Evolutionary conservation across 2,113 vertebrate genomes (phyloP).

Genomic region (Pandion haliaetus): DNA sequence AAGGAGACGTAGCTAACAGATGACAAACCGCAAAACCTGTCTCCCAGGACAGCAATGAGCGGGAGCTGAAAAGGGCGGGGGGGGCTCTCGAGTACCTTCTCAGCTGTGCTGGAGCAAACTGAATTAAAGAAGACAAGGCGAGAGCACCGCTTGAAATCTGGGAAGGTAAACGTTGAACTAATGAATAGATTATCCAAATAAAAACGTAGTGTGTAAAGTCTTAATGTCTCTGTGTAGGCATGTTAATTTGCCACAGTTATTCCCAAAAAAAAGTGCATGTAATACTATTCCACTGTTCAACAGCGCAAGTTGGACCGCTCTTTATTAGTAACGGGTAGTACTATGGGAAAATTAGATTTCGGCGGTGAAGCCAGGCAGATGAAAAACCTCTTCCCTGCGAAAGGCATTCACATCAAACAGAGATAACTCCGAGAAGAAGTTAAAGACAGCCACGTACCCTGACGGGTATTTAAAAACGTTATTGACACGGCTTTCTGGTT

Average conservation of each 20-base stretch:
- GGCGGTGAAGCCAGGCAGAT: background rate
- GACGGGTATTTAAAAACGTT: background rate
- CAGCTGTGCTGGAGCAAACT: background rate
- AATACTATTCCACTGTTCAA: conserved; percentile 46
- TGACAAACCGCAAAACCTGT: background rate
- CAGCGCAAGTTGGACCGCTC: conserved; percentile 55
- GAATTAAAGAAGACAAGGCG: background rate
- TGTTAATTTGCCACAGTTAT: conserved; percentile 70
- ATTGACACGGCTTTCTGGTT: background rate
- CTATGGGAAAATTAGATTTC: conserved; percentile 44
- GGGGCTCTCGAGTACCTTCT: background rate
- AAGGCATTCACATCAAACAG: background rate
- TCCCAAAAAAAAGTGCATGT: conserved; percentile 61
- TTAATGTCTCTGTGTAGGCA: conserved; percentile 37
- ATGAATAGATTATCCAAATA: conserved; percentile 26
- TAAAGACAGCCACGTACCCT: background rate
- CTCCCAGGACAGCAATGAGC: background rate
- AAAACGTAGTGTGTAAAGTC: conserved; percentile 3
- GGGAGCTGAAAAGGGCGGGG: background rate
- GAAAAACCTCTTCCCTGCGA: background rate
- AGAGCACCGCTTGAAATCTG: conserved; percentile 20
- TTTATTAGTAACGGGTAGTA: conserved; percentile 60
- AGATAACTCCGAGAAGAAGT: background rate
- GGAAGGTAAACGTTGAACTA: conserved; percentile 5
- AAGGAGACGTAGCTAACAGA: background rate